A percentile compares a stretch with the other conserved stretches of the same genome.
phyloP scores from a whole-genome alignment of 53 echinoderm and acorn worm species.

The Echinometra lucunter region DNA sequence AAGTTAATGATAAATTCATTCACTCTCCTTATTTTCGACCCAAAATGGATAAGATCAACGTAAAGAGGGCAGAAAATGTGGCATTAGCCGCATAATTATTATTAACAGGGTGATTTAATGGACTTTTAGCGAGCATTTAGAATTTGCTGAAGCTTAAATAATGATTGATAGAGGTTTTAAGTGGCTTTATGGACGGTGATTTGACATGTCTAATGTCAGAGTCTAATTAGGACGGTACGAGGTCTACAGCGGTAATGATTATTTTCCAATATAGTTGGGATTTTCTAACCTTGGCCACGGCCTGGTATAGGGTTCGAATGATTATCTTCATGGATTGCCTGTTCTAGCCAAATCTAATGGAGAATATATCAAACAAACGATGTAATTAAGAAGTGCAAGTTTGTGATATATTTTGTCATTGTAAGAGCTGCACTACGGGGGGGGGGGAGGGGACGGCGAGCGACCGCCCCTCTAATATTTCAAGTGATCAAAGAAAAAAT shows the following conservation, averaged over 20 bases:
- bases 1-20: neutral
- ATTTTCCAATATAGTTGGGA: neutral
- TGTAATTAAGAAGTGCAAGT: no score
- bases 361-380: no score
- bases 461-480: no score
- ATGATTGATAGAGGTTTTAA: neutral
- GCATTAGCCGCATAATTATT: neutral
- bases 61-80: neutral
- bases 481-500: no score
- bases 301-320: neutral
- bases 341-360: neutral
- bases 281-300: neutral
- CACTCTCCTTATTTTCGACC: neutral
- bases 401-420: no score
- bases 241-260: neutral
- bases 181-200: slow-evolving; percentile 8
- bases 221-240: neutral
- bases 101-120: neutral
- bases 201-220: slow-evolving; percentile 12
- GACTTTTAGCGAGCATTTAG: neutral
- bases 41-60: neutral
- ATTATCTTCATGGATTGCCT: neutral
- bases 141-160: neutral
- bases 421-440: no score
- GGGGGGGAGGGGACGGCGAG: no score